Conservation (phyloP, 1,140 invertebrate genomes). For the Lycorma delicatula region DNA sequence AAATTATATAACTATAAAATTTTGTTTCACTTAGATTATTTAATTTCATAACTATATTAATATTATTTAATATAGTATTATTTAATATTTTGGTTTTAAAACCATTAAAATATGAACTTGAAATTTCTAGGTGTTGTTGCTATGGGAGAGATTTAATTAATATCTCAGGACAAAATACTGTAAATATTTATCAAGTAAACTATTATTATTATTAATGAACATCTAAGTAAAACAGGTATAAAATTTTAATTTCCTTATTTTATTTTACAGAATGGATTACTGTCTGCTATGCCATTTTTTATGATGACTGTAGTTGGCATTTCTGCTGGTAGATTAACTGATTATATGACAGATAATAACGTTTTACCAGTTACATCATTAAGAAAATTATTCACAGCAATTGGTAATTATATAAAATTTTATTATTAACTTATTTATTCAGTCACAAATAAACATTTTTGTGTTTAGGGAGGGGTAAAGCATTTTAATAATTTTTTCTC, state of each 20-base stretch:
- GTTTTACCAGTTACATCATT: slow-evolving; percentile 2
- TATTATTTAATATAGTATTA: no score
- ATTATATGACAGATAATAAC: slow-evolving; percentile 37
- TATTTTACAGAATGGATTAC: slow-evolving; percentile 45
- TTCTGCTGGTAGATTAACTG: slow-evolving; percentile 53
- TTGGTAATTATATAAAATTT: no score
- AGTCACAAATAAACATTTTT: no score
- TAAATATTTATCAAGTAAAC: slow-evolving; percentile 42
- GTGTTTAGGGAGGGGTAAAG: no score
- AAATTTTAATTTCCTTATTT: slow-evolving; percentile 61
- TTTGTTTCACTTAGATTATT: no score
- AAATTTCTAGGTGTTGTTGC: slow-evolving; percentile 48
- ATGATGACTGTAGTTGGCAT: slow-evolving; percentile 63
- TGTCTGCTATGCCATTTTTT: slow-evolving; percentile 58
- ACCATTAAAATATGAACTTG: neutral
- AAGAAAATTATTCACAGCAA: slow-evolving; percentile 10
- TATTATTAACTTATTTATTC: no score
- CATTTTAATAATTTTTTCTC: no score
- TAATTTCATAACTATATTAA: no score
- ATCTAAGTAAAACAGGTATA: slow-evolving; percentile 50
- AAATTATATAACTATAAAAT: no score
- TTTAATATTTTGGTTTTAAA: no score
- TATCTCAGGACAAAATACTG: slow-evolving; percentile 42
- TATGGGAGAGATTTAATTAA: slow-evolving; percentile 50
- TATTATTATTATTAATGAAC: slow-evolving; percentile 37